phyloP scores from a whole-genome alignment of 2,113 vertebrate species.

The Cinclus cinclus region DNA sequence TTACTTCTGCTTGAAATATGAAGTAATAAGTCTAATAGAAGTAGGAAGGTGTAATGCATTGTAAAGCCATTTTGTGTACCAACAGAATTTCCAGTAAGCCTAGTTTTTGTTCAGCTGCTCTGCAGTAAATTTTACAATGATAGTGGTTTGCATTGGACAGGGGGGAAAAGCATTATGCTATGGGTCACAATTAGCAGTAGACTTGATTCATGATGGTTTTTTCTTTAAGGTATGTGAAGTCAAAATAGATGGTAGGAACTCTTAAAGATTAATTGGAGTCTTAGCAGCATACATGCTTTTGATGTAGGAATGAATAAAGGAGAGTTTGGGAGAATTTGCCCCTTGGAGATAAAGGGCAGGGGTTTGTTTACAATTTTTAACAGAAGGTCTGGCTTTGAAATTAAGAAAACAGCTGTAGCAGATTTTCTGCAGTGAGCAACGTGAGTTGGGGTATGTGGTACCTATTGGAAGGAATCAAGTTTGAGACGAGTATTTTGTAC shows the following conservation, averaged over 20 bases:
- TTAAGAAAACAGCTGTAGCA: background rate
- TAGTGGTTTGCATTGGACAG: background rate
- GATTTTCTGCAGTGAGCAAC: background rate
- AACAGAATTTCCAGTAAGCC: background rate
- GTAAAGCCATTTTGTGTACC: constrained; percentile 15
- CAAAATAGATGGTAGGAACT: background rate
- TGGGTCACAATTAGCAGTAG: background rate
- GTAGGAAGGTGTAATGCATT: background rate
- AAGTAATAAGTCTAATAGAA: constrained; percentile 49
- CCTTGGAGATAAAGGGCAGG: background rate
- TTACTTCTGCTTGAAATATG: constrained; percentile 54
- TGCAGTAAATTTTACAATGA: background rate
- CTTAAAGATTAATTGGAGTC: background rate
- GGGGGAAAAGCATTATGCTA: background rate
- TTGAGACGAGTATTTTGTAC: background rate
- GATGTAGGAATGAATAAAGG: background rate
- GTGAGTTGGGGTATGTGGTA: background rate
- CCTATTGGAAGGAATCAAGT: background rate
- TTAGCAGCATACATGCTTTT: background rate
- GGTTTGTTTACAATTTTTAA: background rate
- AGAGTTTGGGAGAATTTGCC: background rate
- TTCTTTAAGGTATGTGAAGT: background rate
- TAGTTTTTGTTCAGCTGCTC: background rate
- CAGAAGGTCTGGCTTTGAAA: background rate
- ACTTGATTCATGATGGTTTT: background rate